Evolutionary conservation across 2,797 vertebrate species (phyloP).

Genomic region (Phalanger gymnotis): DNA sequence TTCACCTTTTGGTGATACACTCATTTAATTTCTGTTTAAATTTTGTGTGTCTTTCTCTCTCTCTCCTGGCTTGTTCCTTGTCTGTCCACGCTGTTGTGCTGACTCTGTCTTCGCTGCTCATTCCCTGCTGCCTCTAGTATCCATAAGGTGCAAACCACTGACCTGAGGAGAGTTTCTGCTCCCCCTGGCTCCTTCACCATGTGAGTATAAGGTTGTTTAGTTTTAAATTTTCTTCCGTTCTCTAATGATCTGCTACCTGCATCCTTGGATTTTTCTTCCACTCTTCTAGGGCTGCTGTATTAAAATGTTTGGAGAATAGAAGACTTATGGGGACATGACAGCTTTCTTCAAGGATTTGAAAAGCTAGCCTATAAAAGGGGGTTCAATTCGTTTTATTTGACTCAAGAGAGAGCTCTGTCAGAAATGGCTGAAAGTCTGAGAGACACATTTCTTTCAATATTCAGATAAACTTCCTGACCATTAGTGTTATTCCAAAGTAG

Average conservation of each 20-base stretch:
- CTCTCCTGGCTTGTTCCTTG: constrained; percentile 80
- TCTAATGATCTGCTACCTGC: background rate
- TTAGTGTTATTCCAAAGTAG: background rate
- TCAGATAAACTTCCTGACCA: background rate
- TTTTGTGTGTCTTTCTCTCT: constrained; percentile 86
- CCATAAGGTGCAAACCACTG: constrained; percentile 98
- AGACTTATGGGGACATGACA: background rate
- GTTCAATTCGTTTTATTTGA: background rate
- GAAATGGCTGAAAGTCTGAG: background rate
- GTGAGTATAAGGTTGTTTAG: constrained; percentile 91
- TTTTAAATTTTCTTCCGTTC: constrained; percentile 51
- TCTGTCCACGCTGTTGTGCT: constrained; percentile 83
- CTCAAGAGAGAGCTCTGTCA: background rate
- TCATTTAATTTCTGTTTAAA: constrained; percentile 88
- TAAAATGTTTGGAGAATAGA: background rate
- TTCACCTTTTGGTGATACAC: constrained; percentile 79
- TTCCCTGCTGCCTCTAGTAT: constrained; percentile 91
- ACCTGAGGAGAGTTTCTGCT: constrained; percentile 98
- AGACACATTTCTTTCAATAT: background rate
- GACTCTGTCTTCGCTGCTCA: constrained; percentile 85
- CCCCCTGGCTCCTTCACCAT: constrained; percentile 99
- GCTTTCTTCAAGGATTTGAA: background rate
- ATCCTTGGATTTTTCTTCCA: background rate
- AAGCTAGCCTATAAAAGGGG: background rate
- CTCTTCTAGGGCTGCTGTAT: constrained; percentile 34